Evolutionary conservation across 2,797 vertebrate species (phyloP), one percentile per base, ranked within the genome.

Genomic region (Pristis pectinata): DNA sequence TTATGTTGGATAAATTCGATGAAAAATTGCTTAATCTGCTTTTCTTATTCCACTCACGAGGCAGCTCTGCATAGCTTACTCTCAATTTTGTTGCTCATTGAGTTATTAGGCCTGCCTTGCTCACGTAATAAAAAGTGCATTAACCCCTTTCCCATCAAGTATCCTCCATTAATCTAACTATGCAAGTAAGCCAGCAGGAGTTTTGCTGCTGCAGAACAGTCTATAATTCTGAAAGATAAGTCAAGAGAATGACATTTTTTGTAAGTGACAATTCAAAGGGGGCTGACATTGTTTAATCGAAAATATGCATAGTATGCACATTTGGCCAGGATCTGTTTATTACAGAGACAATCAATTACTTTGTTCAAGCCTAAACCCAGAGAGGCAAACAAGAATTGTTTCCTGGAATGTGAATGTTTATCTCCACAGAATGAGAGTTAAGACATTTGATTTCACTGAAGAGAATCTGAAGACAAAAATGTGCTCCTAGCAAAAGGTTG

Each of bases 21-120:
- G n/a, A 37, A 91, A 91, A 91, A 91, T 41, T 67, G n/a, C 87
- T n/a, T 59, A 89, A 89, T 89, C 85, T 61, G 85, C 56, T 89
- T 89, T 80, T 61, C 70, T 61, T 67, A 91, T 91, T 64, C 87
- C 19, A 91, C 19, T 91, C 87, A 91, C 64, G 87, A 67, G 7
- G 9, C 15, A 41, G 61, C 19, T 34, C 87, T 11, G n/a, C 87
- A 67, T 41, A 67, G 87, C 87, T 91, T 41, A 67, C 2, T 91
- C 59, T 91, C 87, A 67, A 67, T 67, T 64, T 67, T 67, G 61
- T 91, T 41, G 87, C 87, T 91, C n/a, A 67, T 91, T 91, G n/a
- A 67, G 17, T 59, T 87, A 59, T 87, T 87, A 87, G 53, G 83
- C 30, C 30, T 87, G 83, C 53, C 83, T 59, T 87, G 53, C 83